Evolutionary conservation across 2,113 vertebrate genomes (phyloP), one percentile per base, ranked within the genome.

Genomic region (Opisthocomus hoazin): DNA sequence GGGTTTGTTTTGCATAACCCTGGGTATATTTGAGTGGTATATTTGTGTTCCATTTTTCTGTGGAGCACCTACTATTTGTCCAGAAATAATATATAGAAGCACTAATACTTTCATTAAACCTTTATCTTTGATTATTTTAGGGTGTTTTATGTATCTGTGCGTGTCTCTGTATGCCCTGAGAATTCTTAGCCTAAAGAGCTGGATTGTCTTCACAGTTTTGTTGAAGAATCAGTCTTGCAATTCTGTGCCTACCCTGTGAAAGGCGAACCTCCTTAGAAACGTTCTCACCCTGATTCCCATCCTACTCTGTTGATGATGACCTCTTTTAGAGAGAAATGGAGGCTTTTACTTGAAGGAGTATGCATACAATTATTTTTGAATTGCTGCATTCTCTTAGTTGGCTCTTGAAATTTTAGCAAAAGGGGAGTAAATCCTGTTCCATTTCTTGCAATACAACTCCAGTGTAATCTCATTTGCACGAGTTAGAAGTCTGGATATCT

Each of bases 281-380:
- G 0, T 96, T 97, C 94, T 96, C 95, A 89, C 93, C 91, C 94
- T 91, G 64, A 27, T 94, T 97, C 61, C 51, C 51, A 51, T 87
- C 66, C 77, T 86, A 32, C 71, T 87, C 66, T 87, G 29, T 56
- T 57, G 48, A 29, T 57, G 66, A 17, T 86, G 91, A 85, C 94
- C 91, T 94, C 74, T 85, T 97, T 95, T 79, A 51, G 27, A 74
- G 43, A 64, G 53, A 45, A 89, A 54, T 58, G 26, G 46, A 80
- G 53, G 27, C 36, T 86, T 92, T 88, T 37, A 10, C 50, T 87
- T 90, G 63, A 70, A 77, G 41, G 54, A 26, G 16, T 46, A 27
- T 13, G 4, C 21, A 46, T 21, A 30, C 5, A 32, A 15, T 26
- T 14, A 4, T 18, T 61, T 43, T 50, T 17, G 34, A 53, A 82